A percentile compares a stretch with the other conserved stretches of the same genome.
phyloP scores from a whole-genome alignment of 2,888 invertebrate genomes.

The Ceriagrion tenellum region DNA sequence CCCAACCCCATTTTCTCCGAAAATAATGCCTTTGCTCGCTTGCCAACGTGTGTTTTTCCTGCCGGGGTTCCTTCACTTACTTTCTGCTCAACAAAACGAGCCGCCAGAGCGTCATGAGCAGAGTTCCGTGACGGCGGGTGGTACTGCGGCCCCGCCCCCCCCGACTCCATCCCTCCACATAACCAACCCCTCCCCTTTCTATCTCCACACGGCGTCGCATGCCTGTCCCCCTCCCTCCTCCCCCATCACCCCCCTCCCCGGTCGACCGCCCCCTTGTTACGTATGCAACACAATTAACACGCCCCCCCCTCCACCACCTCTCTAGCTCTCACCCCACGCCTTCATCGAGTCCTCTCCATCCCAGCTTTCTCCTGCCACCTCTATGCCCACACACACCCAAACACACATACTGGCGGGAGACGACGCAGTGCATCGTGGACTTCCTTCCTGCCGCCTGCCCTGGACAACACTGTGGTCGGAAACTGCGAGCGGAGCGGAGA shows the following conservation, averaged over 20 bases:
- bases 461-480: slow-evolving; percentile 50
- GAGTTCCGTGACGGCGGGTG: slow-evolving; percentile 44
- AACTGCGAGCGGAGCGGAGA: background rate
- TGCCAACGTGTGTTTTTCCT: background rate
- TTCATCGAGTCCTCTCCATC: background rate
- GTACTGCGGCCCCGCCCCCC: background rate
- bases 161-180: background rate
- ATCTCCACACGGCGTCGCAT: background rate
- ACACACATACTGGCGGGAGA: background rate
- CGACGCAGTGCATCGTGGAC: background rate
- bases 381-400: background rate
- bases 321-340: too few species aligned
- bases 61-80: background rate
- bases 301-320: background rate
- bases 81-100: slow-evolving; percentile 50
- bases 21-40: background rate
- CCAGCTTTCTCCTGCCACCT: background rate
- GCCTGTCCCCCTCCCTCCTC: background rate
- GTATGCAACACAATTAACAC: slow-evolving; percentile 66
- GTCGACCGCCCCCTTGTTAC: slow-evolving; percentile 42
- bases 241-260: background rate
- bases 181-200: background rate
- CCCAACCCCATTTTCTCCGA: background rate
- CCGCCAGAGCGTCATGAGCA: slow-evolving; percentile 51
- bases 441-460: slow-evolving; percentile 35